Evolutionary conservation across 2,113 vertebrate species (phyloP).

Genomic region (Erythrolamprus reginae): DNA sequence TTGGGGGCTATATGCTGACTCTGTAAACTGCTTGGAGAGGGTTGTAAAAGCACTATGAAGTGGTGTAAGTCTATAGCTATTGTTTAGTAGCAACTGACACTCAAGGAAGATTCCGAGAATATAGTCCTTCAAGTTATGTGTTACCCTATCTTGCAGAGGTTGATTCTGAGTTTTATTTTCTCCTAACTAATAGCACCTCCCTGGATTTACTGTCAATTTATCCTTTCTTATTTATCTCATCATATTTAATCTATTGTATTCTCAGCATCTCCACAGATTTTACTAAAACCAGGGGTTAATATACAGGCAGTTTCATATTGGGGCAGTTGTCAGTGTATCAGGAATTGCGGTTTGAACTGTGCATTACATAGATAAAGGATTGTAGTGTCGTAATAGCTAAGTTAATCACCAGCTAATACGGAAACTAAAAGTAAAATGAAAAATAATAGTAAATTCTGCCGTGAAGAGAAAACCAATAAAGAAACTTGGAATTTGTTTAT

Average conservation of each 20-base stretch:
- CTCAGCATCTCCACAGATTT: not conserved
- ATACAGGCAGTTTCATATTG: not conserved
- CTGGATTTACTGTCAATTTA: not conserved
- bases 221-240: not conserved
- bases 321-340: not conserved
- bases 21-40: no score
- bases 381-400: not conserved
- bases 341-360: not conserved
- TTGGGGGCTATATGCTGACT: no score
- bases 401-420: not conserved
- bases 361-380: not conserved
- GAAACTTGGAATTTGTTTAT: not conserved
- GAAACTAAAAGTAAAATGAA: not conserved
- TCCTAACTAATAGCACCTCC: not conserved
- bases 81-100: not conserved
- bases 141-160: not conserved
- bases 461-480: not conserved
- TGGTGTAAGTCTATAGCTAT: no score
- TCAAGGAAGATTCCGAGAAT: not conserved
- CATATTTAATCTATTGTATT: not conserved
- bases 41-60: no score
- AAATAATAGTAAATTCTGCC: not conserved
- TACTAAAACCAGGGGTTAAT: not conserved
- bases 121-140: not conserved
- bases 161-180: not conserved